Base-by-base conservation (phyloP, 2,888 invertebrate species). In the Acanthosoma haemorrhoidale region DNA sequence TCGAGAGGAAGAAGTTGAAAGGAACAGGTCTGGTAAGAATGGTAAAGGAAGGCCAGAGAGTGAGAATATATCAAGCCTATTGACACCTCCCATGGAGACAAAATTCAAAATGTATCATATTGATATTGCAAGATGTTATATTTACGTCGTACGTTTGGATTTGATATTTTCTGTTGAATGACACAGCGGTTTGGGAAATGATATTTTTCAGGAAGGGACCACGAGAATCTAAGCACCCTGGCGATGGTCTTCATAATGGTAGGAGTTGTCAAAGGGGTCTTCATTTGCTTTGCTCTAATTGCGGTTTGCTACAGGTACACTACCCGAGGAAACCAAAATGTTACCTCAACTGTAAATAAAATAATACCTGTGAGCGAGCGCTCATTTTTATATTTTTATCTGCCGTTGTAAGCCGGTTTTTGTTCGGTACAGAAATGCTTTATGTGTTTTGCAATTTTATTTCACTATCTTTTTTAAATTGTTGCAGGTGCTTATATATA, bases 301-400 rank as follows among this genome's bases (percentile, higher is more conserved):
- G 94, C 94, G 83, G 90, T 91, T 87, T 93, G 93, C 88, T 94
- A 92, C 92, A 94, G 94, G 94, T 94, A 88, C 80, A 81, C 81
- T 36, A 29, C 32, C 39, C 9, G 64, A 64, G 64, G 64, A 64
- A 64, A 61, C 61, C 61, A 61, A 61, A 61, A 36, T 36, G 36
- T 36, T 61, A 41, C 64, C 39, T 41, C 61, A 29, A 69, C 57
- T 71, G 61, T 69, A 51, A 25, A 67, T 71, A 64, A 41, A 64
- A 41, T 41, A 64, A 64, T 64, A 64, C 41, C 41, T 64, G 64
- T 51, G 32, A 43, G 51, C 43, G 31, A 67, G 34, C 67, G 51
- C 51, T 51, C 16, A 21, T 61, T 32, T 64, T 64, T 51, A 18
- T 67, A 59, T 59, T 59, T 68, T 68, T 36, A 15, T 51, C 68